Base-by-base conservation (phyloP, 2,888 invertebrate genomes). In the Bedellia somnulentella region DNA sequence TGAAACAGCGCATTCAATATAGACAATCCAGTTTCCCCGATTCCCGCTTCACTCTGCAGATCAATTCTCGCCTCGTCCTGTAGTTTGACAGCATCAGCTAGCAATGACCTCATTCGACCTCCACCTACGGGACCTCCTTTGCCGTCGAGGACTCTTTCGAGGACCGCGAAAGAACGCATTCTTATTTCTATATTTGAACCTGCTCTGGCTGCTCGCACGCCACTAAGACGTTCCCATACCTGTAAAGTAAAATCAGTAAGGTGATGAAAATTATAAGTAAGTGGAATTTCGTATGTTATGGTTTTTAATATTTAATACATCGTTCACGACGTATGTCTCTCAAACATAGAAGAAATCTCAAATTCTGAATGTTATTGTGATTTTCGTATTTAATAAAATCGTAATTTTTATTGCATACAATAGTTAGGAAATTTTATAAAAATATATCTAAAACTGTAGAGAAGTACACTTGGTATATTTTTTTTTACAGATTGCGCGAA, bases 171-270 rank as follows among this genome's bases (percentile, higher is more conserved):
- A 11, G 80, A 80, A 34, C 86, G 87, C 58, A 85, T 78, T 1
- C 85, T 81, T 1, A 70, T 63, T 39, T 87, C 85, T 41, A 85
- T 37, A 5, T 81, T 79, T 1, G 76, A 36, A 0, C 52, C 50
- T 1, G 48, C 39, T 5, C 35, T 29, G 64, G 47, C 11, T 59
- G 53, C 13, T 60, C 81, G 63, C 58, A 46, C 34, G 1, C 58
- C 57, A 18, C 34, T 55, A 55, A 67, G 42, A 79, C 78, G 73
- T 40, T 83, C 83, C 80, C 86, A 89, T 29, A 89, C 82, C 86
- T 87, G 49, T 12, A 10, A 17, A 12, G 9, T 3, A 13, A 15
- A 15, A 15, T n/a, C n/a, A n/a, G n/a, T n/a, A n/a, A n/a, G n/a
- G n/a, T n/a, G n/a, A n/a, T n/a, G n/a, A n/a, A n/a, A n/a, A n/a